These are phyloP conservation scores for Cinclus cinclus DNA, from an alignment of 2,113 vertebrate genomes.

Conservation along the genomic window DNA sequence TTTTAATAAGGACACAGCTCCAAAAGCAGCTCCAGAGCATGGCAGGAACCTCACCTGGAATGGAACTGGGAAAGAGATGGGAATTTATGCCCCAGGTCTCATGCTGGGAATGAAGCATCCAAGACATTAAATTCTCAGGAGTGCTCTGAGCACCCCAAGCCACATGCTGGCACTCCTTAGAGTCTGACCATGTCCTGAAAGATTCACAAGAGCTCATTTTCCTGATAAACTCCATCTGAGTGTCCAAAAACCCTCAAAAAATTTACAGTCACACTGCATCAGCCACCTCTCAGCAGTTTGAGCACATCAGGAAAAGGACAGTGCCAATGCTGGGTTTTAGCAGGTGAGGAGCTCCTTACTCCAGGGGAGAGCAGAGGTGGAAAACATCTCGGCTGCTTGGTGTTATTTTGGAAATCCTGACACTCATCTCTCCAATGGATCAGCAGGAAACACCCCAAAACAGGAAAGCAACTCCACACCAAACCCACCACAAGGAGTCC, in stretches of 20 bases:
- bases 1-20: not conserved
- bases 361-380: not conserved
- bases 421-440: not conserved
- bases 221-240: not conserved
- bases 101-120: rapidly evolving
- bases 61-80: not conserved
- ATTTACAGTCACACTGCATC: rapidly evolving
- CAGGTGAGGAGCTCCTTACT: not conserved
- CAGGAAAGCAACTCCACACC: not conserved
- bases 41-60: not conserved
- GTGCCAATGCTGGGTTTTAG: not conserved
- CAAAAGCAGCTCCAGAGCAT: not conserved
- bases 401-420: not conserved
- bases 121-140: not conserved
- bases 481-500: rapidly evolving
- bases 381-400: not conserved
- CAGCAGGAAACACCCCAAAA: not conserved
- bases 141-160: not conserved
- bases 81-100: not conserved
- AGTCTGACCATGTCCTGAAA: not conserved
- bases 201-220: not conserved
- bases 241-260: not conserved
- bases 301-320: not conserved
- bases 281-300: not conserved
- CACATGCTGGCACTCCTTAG: not conserved